A percentile compares a stretch with the other conserved stretches of the same genome.
These are phyloP conservation scores for Leucoraja ocellata DNA, from an alignment of 2,797 vertebrate genomes.

Conservation along the genomic window DNA sequence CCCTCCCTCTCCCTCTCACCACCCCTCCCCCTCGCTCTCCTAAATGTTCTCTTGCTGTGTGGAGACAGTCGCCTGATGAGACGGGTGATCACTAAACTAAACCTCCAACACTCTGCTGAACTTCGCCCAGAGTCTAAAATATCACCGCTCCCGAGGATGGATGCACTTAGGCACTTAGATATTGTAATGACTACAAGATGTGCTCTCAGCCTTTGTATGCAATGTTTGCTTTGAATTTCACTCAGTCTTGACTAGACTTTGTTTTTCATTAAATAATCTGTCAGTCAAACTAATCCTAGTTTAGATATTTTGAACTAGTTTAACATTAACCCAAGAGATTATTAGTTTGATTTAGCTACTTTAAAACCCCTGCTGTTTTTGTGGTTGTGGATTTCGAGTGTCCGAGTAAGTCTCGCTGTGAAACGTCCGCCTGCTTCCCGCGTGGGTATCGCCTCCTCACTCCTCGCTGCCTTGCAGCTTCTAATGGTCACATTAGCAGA, in stretches of 20 bases:
- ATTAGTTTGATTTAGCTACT: background rate
- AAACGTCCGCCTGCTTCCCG: background rate
- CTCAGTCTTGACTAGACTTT: constrained; percentile 17
- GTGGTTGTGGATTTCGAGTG: background rate
- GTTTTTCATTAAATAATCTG: constrained; percentile 7
- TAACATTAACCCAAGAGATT: background rate
- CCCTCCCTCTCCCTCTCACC: too few species aligned
- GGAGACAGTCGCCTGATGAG: background rate
- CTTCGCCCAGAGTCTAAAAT: background rate
- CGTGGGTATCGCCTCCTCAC: too few species aligned
- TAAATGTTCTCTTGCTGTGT: background rate
- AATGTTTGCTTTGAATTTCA: constrained; percentile 25
- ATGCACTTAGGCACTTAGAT: constrained; percentile 21
- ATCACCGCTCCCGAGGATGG: background rate
- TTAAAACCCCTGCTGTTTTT: background rate
- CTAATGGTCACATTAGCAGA: too few species aligned
- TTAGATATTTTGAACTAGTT: background rate
- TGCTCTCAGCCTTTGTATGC: constrained; percentile 14
- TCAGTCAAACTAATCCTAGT: background rate
- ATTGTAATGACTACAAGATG: background rate
- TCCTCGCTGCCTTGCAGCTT: background rate
- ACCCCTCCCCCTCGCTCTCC: background rate
- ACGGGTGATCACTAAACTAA: background rate
- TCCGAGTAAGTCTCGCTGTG: background rate
- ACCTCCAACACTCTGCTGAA: background rate